These are phyloP conservation scores for Pygmarrhopalites habei DNA, from an alignment of 1,140 invertebrate genomes.

Conservation along the genomic window DNA sequence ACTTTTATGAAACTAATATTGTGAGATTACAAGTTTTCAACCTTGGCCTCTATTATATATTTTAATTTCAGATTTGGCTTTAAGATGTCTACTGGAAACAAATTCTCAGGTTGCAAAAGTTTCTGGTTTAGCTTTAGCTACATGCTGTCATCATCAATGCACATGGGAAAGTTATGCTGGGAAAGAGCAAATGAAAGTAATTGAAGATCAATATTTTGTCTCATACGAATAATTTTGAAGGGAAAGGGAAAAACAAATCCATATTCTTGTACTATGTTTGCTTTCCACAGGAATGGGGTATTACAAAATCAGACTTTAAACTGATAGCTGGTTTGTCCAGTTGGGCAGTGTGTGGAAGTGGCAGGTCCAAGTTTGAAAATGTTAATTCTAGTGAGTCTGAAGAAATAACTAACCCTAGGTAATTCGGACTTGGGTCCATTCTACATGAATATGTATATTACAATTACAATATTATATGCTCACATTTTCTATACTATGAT, in stretches of 20 bases:
- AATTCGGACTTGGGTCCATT: conserved; percentile 13
- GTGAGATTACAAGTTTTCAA: too few relatives aligned
- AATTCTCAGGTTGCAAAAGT: conserved; percentile 43
- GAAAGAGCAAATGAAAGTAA: conserved; percentile 16
- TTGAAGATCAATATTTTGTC: background rate
- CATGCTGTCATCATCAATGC: conserved; percentile 82
- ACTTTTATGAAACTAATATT: too few relatives aligned
- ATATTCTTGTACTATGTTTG: too few relatives aligned
- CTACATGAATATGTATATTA: too few relatives aligned
- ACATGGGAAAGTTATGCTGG: conserved; percentile 60
- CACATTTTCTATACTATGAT: too few relatives aligned
- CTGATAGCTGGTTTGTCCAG: conserved; percentile 69
- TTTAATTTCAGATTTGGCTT: conserved; percentile 62
- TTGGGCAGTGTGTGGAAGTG: conserved; percentile 73
- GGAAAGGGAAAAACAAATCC: too few relatives aligned
- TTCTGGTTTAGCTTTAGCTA: conserved; percentile 62
- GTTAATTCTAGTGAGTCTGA: background rate
- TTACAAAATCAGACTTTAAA: conserved; percentile 60
- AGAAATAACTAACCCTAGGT: conserved; percentile 15
- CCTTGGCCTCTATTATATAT: too few relatives aligned
- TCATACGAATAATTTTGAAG: background rate
- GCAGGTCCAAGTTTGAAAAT: conserved; percentile 34
- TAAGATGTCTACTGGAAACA: conserved; percentile 55
- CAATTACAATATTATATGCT: too few relatives aligned
- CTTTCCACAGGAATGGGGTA: conserved; percentile 49